These are phyloP conservation scores for Crocallis elinguaria DNA, from an alignment of 2,888 invertebrate species.

Conservation along the genomic window DNA sequence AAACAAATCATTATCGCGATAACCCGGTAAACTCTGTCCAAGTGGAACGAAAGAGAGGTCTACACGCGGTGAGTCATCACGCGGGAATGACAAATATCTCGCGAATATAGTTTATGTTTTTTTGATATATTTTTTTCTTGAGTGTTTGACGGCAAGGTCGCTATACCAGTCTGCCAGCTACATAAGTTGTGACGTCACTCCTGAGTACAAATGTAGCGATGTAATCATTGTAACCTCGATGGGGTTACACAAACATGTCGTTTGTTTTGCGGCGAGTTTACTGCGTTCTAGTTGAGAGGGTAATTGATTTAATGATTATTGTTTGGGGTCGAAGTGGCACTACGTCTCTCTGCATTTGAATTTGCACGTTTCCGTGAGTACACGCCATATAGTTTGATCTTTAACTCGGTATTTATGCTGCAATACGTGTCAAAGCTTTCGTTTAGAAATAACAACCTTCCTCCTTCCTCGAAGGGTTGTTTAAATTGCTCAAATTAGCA, in stretches of 20 bases:
- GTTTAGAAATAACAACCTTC: neutral
- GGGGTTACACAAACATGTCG: constrained; percentile 50
- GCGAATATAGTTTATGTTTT: constrained; percentile 44
- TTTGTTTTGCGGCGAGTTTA: constrained; percentile 45
- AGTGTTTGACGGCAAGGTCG: constrained; percentile 55
- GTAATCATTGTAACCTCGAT: constrained; percentile 56
- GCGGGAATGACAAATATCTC: constrained; percentile 57
- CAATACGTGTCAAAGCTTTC: constrained; percentile 9
- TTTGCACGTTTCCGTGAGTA: constrained; percentile 25
- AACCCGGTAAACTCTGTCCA: constrained; percentile 55
- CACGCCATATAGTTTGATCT: constrained; percentile 13
- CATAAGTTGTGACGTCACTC: constrained; percentile 54
- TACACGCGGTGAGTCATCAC: constrained; percentile 61
- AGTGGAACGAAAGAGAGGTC: constrained; percentile 49
- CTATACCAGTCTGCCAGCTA: constrained; percentile 36
- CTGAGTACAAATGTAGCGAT: constrained; percentile 44
- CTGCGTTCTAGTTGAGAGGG: constrained; percentile 50
- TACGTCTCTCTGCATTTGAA: constrained; percentile 36
- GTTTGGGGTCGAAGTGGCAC: constrained; percentile 47
- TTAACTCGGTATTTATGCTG: constrained; percentile 8
- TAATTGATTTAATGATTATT: constrained; percentile 57
- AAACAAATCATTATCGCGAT: constrained; percentile 68
- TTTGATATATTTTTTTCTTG: constrained; percentile 48
- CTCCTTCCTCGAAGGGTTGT: neutral
- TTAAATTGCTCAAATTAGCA: too few relatives aligned